Base-by-base conservation (phyloP, 1,140 invertebrate genomes). In the Zelostemma sp. region DNA sequence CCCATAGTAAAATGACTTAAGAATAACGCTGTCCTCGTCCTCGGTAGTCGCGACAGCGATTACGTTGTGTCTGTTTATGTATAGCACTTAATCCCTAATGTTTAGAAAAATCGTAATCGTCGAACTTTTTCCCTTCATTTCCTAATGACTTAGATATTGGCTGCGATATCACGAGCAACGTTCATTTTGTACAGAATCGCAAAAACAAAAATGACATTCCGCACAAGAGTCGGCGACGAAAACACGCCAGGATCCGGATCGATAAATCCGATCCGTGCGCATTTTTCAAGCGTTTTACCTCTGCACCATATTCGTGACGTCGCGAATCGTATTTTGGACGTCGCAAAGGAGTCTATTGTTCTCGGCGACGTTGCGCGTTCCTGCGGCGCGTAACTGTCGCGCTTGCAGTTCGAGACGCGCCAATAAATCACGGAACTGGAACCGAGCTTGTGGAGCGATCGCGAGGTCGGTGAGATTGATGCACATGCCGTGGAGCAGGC, bases 341-440 rank as follows among this genome's bases (percentile, higher is more conserved):
- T 95, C 93, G 65, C 87, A 87, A 18, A 93, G 87, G 56, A 92
- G 83, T 71, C 88, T 87, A 64, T 88, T 87, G 74, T 91, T 91
- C 71, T 92, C 91, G 49, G 89, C 85, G 64, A 90, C 86, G 83
- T 93, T 90, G 74, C 90, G 82, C 49, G 89, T 89, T 46, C 92
- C 92, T 3, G 92, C 90, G 1, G 91, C 91, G 41, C 93, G 88
- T 53, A 95, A 76, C 71, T 90, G 89, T 64, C 92, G 88, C 15
- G 93, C 92, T 78, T 96, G 93, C 1, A 88, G 87, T 78, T 97
- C 95, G 16, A 98, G 86, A 6, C 92, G 87, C 0, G 91, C 90
- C 1, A 97, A 88, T 51, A 97, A 86, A 78, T 97, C 95, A 6
- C 94, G 91, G 74, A 96, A 92, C 71, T 95, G 94, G 80, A 97